Base-by-base conservation (phyloP, 2,888 invertebrate genomes). In the Perdita meconis region DNA sequence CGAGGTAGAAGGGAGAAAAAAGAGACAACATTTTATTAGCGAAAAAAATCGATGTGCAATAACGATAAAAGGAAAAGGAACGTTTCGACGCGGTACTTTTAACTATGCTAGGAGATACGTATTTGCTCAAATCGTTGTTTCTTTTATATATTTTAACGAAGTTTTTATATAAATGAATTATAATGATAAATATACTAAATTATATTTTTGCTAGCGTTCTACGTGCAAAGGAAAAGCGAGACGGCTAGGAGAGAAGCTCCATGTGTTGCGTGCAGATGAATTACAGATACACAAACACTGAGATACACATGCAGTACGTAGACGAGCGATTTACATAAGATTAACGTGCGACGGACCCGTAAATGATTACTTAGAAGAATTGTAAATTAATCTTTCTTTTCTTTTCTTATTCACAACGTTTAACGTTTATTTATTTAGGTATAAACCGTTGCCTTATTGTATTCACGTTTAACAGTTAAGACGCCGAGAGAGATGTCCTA, bases 41-140 rank as follows among this genome's bases (percentile, higher is more conserved):
- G 81, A 84, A 85, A 89, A 84, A 85, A 89, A 88, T 87, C 24
- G 72, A 91, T 87, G 92, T 92, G 92, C 92, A 92, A 92, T 92
- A 92, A 89, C 78, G 85, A 87, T 86, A 87, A 47, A 47, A 19
- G 19, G 44, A 19, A 47, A 87, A 65, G 38, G 57, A 73, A 72
- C 55, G 69, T 63, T 65, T 81, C 78, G 78, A 81, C 69, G 85
- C 80, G 85, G 78, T 85, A 86, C 79, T 79, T 84, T 82, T 80
- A 82, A 78, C 75, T 78, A 75, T 75, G 71, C 53, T 85, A 84
- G 72, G 78, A 77, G 67, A 89, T 89, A 90, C 87, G 87, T 89
- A 88, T 88, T 90, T 90, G 90, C 90, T 90, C 90, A 90, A 91
- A 90, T 90, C 90, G 90, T 91, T 91, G 88, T 90, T 90, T 91